phyloP scores from a whole-genome alignment of 2,113 vertebrate species.

The Strigops habroptila region DNA sequence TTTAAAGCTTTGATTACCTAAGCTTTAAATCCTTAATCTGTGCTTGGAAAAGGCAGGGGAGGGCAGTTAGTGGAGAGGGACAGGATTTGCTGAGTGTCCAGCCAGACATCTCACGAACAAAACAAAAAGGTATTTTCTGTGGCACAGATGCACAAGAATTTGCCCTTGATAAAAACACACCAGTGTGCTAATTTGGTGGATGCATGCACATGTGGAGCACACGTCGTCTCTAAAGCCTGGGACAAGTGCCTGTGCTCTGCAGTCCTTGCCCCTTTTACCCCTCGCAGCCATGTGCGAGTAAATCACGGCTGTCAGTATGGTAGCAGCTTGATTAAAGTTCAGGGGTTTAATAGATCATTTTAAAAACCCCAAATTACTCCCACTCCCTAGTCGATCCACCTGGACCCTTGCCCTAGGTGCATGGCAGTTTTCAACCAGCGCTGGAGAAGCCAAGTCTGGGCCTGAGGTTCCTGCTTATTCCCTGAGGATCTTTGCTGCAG shows the following conservation, averaged over 20 bases:
- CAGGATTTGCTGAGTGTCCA: not conserved
- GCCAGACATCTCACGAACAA: not conserved
- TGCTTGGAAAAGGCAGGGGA: not conserved
- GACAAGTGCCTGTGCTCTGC: slow-evolving; percentile 72
- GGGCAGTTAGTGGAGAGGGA: not conserved
- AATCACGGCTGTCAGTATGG: slow-evolving; percentile 89
- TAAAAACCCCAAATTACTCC: slow-evolving; percentile 89
- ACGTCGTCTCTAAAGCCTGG: not conserved
- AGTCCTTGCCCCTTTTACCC: slow-evolving; percentile 74
- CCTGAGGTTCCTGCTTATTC: slow-evolving; percentile 98
- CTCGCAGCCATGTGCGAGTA: slow-evolving; percentile 76
- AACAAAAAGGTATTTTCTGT: not conserved
- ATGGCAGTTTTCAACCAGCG: slow-evolving; percentile 89
- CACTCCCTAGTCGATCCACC: slow-evolving; percentile 90
- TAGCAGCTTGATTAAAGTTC: slow-evolving; percentile 98
- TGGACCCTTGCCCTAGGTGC: slow-evolving; percentile 91
- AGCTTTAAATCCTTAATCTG: slow-evolving; percentile 42
- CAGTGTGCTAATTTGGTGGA: not conserved
- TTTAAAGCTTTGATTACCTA: slow-evolving; percentile 49
- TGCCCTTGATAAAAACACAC: not conserved
- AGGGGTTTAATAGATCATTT: slow-evolving; percentile 99
- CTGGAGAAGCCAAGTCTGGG: slow-evolving; percentile 87
- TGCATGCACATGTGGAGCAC: not conserved
- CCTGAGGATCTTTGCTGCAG: slow-evolving; percentile 85
- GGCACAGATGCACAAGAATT: not conserved